Base-by-base conservation (phyloP, 30 jellyfish, hydroid and myxozoan species). In the Hydractinia echinata region DNA sequence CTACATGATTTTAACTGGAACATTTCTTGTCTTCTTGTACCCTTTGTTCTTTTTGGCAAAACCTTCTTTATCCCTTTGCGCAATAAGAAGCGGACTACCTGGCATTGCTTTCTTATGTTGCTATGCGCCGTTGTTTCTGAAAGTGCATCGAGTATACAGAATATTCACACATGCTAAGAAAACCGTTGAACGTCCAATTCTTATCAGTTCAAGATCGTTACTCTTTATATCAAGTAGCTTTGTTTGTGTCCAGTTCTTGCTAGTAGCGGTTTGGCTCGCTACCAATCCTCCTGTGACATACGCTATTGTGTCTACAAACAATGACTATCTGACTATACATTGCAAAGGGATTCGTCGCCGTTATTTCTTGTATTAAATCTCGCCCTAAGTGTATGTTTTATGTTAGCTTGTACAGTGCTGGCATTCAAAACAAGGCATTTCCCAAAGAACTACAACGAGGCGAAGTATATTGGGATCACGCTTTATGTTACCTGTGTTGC, bases 1-100 rank as follows among this genome's bases (percentile, higher is more conserved):
- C 58, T 83, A 81, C 69, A 50, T 86, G 76, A 85, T 91, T 56
- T 54, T 91, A n/a, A 73, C 82, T 14, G 98, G 98, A 49, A 86
- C 84, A 21, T 53, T 67, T 9, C 4, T 82, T 54, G 52, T 79
- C 5, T 91, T 81, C 62, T 15, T 52, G 5, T 55, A 72, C 19
- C 96, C 96, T 16, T 56, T 86, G 8, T n/a, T 73, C 61, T 91
- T 70, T 77, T 30, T 67, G 13, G 21, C 73, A 67, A 49, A 79
- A 69, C 95, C 98, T 4, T 61, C 95, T 14, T 50, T 80, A 13
- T 51, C 55, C 18, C 72, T 67, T 55, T 91, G 98, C 61, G 78
- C 83, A 8, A 8, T 86, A 55, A 81, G 93, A 51, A 82, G 79
- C 4, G 87, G 79, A n/a, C 61, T 89, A 8, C 88, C 96, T 61